phyloP scores from a whole-genome alignment of 1,140 invertebrate genomes.

The Drosophila truncata region DNA sequence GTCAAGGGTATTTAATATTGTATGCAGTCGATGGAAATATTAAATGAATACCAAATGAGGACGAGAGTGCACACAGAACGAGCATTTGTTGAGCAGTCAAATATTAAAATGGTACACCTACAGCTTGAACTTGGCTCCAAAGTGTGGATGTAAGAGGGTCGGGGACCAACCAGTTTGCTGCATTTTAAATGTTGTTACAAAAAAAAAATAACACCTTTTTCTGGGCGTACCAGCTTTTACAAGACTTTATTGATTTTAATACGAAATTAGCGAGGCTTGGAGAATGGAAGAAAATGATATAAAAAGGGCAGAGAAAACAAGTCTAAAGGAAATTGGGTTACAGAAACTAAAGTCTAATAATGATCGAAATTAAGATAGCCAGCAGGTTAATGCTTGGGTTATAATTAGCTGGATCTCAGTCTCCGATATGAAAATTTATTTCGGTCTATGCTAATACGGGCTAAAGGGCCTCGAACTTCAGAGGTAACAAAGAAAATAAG shows the following conservation, averaged over 20 bases:
- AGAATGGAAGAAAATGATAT: conserved; percentile 12
- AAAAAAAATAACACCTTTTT: conserved; percentile 25
- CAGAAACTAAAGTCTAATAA: conserved; percentile 15
- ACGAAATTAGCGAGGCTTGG: conserved; percentile 51
- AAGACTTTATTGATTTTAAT: conserved; percentile 66
- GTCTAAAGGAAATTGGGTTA: neutral
- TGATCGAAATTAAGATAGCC: conserved; percentile 34
- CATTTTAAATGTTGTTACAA: conserved; percentile 40
- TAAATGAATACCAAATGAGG: conserved; percentile 70
- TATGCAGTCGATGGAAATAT: conserved; percentile 66
- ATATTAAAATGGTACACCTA: conserved; percentile 53
- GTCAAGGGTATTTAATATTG: conserved; percentile 34
- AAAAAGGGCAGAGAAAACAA: conserved; percentile 7
- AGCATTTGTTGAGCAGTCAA: conserved; percentile 32
- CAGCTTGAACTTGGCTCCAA: conserved; percentile 24
- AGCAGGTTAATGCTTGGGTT: conserved; percentile 2
- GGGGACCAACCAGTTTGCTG: conserved; percentile 49
- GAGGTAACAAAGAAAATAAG: conserved; percentile 2
- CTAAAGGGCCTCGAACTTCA: conserved; percentile 26
- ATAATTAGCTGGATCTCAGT: conserved; percentile 31
- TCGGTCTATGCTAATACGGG: conserved; percentile 6
- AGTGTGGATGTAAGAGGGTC: neutral
- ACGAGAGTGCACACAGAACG: conserved; percentile 41
- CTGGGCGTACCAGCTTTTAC: conserved; percentile 28
- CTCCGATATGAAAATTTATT: conserved; percentile 25